These are phyloP conservation scores for Coccyzus lansbergi DNA, from an alignment of 2,797 vertebrate species.

Conservation along the genomic window DNA sequence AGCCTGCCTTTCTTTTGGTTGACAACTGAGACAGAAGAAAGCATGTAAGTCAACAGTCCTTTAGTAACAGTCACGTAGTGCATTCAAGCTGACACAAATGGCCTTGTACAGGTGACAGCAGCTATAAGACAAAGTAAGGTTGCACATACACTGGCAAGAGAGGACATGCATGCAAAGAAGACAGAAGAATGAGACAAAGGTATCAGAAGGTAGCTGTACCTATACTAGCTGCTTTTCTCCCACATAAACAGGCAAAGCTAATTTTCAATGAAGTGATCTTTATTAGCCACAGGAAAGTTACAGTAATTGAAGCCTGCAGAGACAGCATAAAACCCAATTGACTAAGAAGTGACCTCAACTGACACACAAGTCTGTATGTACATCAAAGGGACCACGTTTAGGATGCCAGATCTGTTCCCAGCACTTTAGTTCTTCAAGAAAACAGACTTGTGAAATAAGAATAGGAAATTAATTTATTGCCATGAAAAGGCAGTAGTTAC, in stretches of 20 bases:
- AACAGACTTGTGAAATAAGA: not conserved
- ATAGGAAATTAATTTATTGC: not conserved
- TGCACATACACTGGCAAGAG: too few relatives aligned
- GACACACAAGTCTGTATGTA: not conserved
- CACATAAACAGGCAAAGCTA: not conserved
- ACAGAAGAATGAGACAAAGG: not conserved
- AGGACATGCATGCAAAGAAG: not conserved
- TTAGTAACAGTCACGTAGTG: not conserved
- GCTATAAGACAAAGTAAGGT: not conserved
- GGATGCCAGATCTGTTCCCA: not conserved
- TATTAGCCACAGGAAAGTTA: not conserved
- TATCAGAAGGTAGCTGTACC: not conserved
- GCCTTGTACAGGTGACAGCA: not conserved
- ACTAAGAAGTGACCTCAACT: not conserved
- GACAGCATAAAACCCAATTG: not conserved
- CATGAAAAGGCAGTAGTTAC: not conserved
- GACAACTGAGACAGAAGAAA: not conserved
- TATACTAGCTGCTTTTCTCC: rapidly evolving
- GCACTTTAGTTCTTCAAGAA: not conserved
- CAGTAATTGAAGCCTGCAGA: not conserved
- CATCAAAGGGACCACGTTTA: not conserved
- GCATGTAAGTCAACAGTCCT: not conserved
- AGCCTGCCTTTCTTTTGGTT: not conserved
- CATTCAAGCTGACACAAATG: not conserved
- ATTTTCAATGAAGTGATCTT: not conserved